Evolutionary conservation across 2,797 vertebrate species (phyloP), one percentile per base, ranked within the genome.

Genomic region (Rhynchonycteris naso): DNA sequence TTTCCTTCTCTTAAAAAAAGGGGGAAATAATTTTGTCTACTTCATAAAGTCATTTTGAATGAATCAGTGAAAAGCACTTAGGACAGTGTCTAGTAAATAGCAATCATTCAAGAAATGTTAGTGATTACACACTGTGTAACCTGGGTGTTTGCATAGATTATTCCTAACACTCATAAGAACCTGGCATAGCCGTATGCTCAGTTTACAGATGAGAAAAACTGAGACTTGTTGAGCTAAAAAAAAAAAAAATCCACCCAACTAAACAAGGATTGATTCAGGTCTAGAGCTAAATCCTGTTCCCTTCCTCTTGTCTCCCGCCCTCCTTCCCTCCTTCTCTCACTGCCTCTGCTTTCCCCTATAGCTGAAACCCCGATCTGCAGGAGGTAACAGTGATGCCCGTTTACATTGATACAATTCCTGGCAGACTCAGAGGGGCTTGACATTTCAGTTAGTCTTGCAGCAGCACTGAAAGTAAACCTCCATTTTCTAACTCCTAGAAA

Each of bases 171-270:
- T 78, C 28, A 30, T 1, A 18, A 61, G 7, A 68, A 1, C 72
- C 59, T 1, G 0, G n/a, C 22, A 38, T 28, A 78, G 8, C 38
- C 33, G 30, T 21, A 33, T 63, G 3, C 22, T 54, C 24, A 68
- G 38, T 30, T 92, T 72, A 87, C 11, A 81, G 74, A 69, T n/a
- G 28, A 95, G 56, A 72, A 92, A 78, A 78, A 82, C 38, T 28
- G 38, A 95, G 58, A 38, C 14, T 10, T 54, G 0, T 24, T 80
- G 69, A 72, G n/a, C 85, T 82, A 30, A 18, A 1, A 7, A 12
- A 72, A 61, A 59, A 74, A 91, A 88, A 50, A n/a, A n/a, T n/a
- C 65, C 38, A 71, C 61, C 74, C 65, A 54, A 56, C 79, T 76
- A 69, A 93, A 54, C 58, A 90, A 76, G 88, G 72, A 74, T 24